phyloP scores from a whole-genome alignment of 35 echinoderm and acorn worm species.

The Chiridota heheva region DNA sequence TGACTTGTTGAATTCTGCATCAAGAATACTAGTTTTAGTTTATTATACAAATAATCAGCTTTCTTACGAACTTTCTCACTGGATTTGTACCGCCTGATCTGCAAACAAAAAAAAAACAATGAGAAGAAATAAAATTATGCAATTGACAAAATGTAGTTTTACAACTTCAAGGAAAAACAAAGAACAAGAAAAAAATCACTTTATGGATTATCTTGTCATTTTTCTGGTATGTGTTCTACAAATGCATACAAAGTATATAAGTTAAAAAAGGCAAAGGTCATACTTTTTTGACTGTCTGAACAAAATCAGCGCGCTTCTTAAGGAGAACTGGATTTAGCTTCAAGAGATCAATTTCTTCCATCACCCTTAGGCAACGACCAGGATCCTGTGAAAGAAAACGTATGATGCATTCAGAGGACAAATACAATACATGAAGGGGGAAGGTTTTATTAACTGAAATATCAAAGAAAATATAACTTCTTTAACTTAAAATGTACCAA shows the following conservation, averaged over 20 bases:
- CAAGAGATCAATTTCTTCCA: slow-evolving; percentile 36
- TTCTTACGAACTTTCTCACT: slow-evolving; percentile 71
- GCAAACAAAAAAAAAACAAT: slow-evolving; percentile 9
- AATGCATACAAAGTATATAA: slow-evolving; percentile 14
- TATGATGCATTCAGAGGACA: background rate
- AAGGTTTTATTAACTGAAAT: no score
- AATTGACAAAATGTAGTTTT: background rate
- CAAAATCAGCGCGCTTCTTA: slow-evolving; percentile 59
- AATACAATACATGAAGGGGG: no score
- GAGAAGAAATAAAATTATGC: background rate
- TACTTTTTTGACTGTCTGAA: slow-evolving; percentile 66
- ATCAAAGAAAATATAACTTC: no score
- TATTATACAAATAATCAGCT: slow-evolving; percentile 81
- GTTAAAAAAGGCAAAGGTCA: no score
- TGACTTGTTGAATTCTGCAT: slow-evolving; percentile 52
- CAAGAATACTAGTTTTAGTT: slow-evolving; percentile 72
- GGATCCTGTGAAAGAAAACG: slow-evolving; percentile 3
- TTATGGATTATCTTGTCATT: background rate
- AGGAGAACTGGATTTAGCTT: slow-evolving; percentile 48
- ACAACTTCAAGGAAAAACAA: background rate
- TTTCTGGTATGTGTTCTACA: background rate
- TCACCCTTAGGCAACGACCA: slow-evolving; percentile 4
- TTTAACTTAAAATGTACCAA: no score
- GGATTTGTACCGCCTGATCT: slow-evolving; percentile 61
- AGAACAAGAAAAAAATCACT: background rate